A percentile compares a stretch with the other conserved stretches of the same genome.
phyloP scores from a whole-genome alignment of 2,888 invertebrate genomes.

The Epinotia demarniana region DNA sequence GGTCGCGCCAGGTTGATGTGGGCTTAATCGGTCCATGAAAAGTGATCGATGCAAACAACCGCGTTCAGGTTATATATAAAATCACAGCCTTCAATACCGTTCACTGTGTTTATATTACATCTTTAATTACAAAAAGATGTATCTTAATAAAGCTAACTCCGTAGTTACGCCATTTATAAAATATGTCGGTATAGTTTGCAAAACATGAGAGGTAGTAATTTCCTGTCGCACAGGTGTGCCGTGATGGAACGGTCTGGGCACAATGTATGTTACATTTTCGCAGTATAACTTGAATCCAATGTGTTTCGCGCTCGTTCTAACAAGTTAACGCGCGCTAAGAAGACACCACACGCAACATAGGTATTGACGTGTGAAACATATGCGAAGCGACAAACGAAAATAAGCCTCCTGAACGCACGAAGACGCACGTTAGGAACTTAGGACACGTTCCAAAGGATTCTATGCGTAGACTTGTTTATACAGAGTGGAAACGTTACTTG shows the following conservation, averaged over 20 bases:
- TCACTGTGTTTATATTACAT: background rate
- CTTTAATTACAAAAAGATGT: background rate
- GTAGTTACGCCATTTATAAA: background rate
- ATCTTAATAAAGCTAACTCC: background rate
- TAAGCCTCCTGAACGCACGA: slow-evolving; percentile 7
- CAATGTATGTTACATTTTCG: background rate
- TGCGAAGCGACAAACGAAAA: background rate
- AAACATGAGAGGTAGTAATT: slow-evolving; percentile 30
- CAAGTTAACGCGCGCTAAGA: background rate
- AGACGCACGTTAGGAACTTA: background rate
- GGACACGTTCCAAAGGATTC: background rate
- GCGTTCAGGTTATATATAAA: slow-evolving; percentile 6
- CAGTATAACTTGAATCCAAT: background rate
- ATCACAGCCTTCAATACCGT: background rate
- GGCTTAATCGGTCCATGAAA: too few species aligned
- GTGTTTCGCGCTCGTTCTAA: background rate
- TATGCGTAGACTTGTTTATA: background rate
- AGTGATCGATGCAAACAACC: background rate
- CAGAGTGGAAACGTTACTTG: background rate
- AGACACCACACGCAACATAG: background rate
- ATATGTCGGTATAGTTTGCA: background rate
- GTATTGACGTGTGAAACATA: background rate
- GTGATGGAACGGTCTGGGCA: slow-evolving; percentile 15
- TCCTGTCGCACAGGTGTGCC: slow-evolving; percentile 25
- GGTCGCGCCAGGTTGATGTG: too few species aligned